These are phyloP conservation scores for Shargacucullia verbasci DNA, from an alignment of 2,888 invertebrate species.

Conservation along the genomic window DNA sequence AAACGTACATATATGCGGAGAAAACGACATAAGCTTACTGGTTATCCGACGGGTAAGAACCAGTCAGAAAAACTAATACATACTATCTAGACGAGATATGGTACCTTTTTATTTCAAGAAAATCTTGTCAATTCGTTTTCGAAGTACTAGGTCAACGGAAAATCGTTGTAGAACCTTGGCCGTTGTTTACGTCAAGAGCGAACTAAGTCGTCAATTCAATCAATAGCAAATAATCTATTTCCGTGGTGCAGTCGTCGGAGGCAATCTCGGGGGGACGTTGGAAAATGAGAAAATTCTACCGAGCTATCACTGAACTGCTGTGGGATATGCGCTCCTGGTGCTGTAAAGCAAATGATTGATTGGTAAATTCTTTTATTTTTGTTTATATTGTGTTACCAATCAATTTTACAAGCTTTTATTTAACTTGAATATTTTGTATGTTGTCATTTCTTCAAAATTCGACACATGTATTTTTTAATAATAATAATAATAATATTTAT, in stretches of 20 bases:
- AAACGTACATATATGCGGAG: conserved; percentile 23
- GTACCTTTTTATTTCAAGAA: neutral
- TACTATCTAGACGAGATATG: no score
- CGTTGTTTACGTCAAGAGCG: conserved; percentile 69
- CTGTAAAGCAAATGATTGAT: conserved; percentile 46
- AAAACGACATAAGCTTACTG: neutral
- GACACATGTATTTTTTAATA: no score
- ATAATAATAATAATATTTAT: no score
- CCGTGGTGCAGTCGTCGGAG: conserved; percentile 71
- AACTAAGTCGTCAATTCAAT: conserved; percentile 73
- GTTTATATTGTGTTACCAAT: neutral
- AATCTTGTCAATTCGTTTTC: conserved; percentile 10
- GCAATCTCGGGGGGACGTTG: conserved; percentile 71
- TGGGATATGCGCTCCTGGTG: conserved; percentile 60
- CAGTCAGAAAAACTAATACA: neutral
- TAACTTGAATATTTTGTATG: no score
- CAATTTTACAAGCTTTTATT: no score
- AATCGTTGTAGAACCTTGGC: conserved; percentile 56
- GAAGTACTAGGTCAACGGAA: conserved; percentile 48
- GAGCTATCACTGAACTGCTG: conserved; percentile 59
- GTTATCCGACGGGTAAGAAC: conserved; percentile 3
- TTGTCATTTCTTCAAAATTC: no score
- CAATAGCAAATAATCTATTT: conserved; percentile 82
- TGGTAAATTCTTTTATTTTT: conserved; percentile 22
- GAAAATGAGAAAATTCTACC: conserved; percentile 73